Percentiles rank a stretch among this genome's conserved stretches.
phyloP scores from a whole-genome alignment of 2,888 invertebrate genomes.

The Eupithecia inturbata region DNA sequence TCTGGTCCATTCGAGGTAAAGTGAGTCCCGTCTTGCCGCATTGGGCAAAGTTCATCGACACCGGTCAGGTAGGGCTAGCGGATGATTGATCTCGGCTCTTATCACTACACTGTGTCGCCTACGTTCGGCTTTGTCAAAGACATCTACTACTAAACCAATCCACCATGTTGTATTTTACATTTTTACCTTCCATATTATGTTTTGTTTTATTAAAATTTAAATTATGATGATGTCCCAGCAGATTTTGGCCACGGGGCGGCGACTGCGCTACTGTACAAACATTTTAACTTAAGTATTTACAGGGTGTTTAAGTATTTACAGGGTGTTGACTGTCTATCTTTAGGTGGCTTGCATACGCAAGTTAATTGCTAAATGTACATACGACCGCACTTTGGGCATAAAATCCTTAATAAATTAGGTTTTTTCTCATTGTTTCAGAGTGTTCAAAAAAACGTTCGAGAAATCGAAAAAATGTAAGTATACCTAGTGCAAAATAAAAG shows the following conservation, averaged over 20 bases:
- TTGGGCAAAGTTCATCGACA: conserved; percentile 72
- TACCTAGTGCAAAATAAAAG: not conserved
- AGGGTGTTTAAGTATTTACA: no score
- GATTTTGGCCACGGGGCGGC: not conserved
- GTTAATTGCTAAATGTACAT: no score
- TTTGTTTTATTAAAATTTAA: not conserved
- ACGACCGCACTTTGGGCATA: not conserved
- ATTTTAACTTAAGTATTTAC: not conserved
- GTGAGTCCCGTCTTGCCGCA: conserved; percentile 73
- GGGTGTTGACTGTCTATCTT: not conserved
- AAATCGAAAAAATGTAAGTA: conserved; percentile 70
- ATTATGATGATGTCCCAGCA: not conserved
- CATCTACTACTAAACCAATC: conserved; percentile 75
- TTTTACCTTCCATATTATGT: conserved; percentile 35
- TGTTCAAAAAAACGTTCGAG: conserved; percentile 57
- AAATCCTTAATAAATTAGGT: not conserved
- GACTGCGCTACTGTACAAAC: not conserved
- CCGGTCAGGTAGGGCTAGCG: conserved; percentile 78
- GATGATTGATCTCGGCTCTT: conserved; percentile 82
- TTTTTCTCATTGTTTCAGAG: conserved; percentile 69
- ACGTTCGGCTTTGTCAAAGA: conserved; percentile 81
- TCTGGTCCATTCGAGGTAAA: conserved; percentile 66
- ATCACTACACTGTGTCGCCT: conserved; percentile 80
- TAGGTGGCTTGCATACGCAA: not conserved
- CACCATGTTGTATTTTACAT: conserved; percentile 65